phyloP scores from a whole-genome alignment of 2,797 vertebrate genomes.

The Oophaga sylvatica region DNA sequence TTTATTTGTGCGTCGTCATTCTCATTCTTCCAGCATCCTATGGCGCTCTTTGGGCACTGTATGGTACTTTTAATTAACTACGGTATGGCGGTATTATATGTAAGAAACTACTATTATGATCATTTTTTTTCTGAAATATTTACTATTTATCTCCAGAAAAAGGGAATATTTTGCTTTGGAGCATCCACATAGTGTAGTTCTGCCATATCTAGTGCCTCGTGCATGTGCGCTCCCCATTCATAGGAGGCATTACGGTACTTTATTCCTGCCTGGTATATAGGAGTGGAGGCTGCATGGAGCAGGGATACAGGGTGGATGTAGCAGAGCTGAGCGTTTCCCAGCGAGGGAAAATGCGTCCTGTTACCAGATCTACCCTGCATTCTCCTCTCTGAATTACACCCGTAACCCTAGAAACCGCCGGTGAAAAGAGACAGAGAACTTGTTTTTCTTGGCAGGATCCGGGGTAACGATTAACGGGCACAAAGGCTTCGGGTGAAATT shows the following conservation, averaged over 20 bases:
- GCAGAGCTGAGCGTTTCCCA: neutral
- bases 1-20: neutral
- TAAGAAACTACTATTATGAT: too few species aligned
- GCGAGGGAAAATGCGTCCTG: neutral
- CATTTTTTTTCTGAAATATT: too few species aligned
- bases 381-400: conserved; percentile 29
- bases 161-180: too few species aligned
- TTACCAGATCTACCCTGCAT: neutral
- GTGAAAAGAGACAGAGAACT: conserved; percentile 46
- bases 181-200: too few species aligned
- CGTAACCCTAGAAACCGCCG: conserved; percentile 58
- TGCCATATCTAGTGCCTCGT: too few species aligned
- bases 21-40: neutral
- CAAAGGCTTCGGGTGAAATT: conserved; percentile 3
- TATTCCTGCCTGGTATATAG: neutral
- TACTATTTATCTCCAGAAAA: too few species aligned
- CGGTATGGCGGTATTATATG: neutral
- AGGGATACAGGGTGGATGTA: neutral
- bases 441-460: conserved; percentile 49
- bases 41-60: neutral
- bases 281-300: neutral
- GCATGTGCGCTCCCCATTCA: too few species aligned
- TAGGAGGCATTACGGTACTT: too few species aligned
- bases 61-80: neutral
- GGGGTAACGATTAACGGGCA: conserved; percentile 21